phyloP scores from a whole-genome alignment of 2,113 vertebrate species.

The Elephantulus edwardii region DNA sequence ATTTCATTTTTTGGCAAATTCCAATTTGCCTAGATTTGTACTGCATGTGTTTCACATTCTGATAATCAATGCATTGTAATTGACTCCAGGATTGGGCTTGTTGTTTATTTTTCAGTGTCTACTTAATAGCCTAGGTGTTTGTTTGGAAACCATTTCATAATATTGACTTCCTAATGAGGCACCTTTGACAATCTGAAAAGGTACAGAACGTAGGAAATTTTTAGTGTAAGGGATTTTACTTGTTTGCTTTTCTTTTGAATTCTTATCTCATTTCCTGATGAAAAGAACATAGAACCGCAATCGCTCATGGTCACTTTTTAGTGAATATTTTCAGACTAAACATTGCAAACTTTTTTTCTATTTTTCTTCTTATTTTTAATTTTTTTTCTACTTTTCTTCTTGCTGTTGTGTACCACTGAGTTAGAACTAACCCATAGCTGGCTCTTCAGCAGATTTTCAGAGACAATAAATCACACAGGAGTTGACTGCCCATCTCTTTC shows the following conservation, averaged over 20 bases:
- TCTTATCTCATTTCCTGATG: background rate
- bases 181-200: background rate
- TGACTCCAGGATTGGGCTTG: too few species aligned
- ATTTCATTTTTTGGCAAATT: too few species aligned
- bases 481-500: too few species aligned
- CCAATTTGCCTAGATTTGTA: too few species aligned
- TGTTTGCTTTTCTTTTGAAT: background rate
- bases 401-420: too few species aligned
- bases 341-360: background rate
- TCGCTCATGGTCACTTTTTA: background rate
- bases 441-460: too few species aligned
- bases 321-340: background rate
- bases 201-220: background rate
- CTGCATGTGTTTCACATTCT: too few species aligned
- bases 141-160: background rate
- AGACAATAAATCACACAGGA: too few species aligned
- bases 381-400: too few species aligned
- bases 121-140: background rate
- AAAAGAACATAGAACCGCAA: background rate
- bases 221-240: background rate
- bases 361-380: too few species aligned
- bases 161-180: background rate
- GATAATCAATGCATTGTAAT: too few species aligned
- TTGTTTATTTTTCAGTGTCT: background rate
- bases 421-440: too few species aligned